phyloP scores from a whole-genome alignment of 2,113 vertebrate genomes.

The Megatriorchis doriae region DNA sequence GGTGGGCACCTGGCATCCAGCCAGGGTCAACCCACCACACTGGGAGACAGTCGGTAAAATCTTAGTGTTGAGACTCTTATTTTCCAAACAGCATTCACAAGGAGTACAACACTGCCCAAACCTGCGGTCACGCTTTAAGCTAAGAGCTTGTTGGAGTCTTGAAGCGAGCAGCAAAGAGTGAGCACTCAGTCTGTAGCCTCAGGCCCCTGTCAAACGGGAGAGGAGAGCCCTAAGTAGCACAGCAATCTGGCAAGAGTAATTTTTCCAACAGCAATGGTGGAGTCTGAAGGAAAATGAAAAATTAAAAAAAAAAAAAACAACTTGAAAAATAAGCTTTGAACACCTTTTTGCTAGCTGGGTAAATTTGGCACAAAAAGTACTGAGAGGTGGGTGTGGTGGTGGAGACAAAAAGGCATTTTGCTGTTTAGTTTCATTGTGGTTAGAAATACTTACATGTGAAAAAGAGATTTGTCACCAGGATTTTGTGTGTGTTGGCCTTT shows the following conservation, averaged over 20 bases:
- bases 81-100: neutral
- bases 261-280: neutral
- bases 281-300: neutral
- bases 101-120: neutral
- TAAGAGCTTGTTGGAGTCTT: neutral
- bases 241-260: neutral
- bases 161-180: fast-evolving
- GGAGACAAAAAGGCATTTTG: neutral
- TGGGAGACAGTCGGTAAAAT: neutral
- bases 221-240: neutral
- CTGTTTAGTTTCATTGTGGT: neutral
- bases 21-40: too few relatives aligned
- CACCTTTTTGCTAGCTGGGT: neutral
- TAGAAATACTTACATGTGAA: neutral
- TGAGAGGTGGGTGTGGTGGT: neutral
- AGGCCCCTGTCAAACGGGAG: neutral
- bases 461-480: neutral
- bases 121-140: neutral
- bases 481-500: neutral
- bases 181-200: fast-evolving
- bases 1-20: too few relatives aligned
- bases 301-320: too few relatives aligned
- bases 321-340: neutral
- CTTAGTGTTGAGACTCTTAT: neutral
- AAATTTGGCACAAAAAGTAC: neutral